Evolutionary conservation across 2,113 vertebrate species (phyloP).

Genomic region (Otis tarda): DNA sequence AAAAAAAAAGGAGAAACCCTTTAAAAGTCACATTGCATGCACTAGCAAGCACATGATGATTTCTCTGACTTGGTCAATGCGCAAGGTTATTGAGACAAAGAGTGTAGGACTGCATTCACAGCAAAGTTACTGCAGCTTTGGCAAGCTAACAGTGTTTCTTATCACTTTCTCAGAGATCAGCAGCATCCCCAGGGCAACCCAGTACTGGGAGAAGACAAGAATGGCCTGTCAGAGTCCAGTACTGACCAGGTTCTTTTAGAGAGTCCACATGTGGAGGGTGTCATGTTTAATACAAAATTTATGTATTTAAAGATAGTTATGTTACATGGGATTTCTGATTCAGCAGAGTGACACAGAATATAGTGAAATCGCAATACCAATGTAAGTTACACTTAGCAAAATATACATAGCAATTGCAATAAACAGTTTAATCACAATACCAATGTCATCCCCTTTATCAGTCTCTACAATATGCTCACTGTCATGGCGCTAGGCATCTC

Average conservation of each 20-base stretch:
- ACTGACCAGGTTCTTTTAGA: not conserved
- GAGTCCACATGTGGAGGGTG: not conserved
- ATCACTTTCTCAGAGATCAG: not conserved
- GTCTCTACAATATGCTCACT: no score
- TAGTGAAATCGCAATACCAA: not conserved
- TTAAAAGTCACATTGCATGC: not conserved
- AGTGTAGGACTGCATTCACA: not conserved
- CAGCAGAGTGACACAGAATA: not conserved
- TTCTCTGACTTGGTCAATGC: not conserved
- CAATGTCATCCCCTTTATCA: not conserved
- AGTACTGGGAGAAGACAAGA: not conserved
- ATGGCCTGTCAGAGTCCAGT: not conserved
- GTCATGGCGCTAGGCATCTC: fast-evolving
- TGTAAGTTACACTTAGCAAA: not conserved
- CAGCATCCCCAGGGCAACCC: not conserved
- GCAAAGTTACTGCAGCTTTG: not conserved
- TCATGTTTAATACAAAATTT: not conserved
- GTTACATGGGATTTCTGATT: not conserved
- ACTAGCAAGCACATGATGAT: not conserved
- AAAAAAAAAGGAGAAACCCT: no score
- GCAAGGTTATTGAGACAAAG: not conserved
- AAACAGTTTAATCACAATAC: not conserved
- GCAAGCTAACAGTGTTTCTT: not conserved
- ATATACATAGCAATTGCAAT: not conserved
- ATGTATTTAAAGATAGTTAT: not conserved